Base-by-base conservation (phyloP, 2,888 invertebrate genomes). In the Leucania comma region DNA sequence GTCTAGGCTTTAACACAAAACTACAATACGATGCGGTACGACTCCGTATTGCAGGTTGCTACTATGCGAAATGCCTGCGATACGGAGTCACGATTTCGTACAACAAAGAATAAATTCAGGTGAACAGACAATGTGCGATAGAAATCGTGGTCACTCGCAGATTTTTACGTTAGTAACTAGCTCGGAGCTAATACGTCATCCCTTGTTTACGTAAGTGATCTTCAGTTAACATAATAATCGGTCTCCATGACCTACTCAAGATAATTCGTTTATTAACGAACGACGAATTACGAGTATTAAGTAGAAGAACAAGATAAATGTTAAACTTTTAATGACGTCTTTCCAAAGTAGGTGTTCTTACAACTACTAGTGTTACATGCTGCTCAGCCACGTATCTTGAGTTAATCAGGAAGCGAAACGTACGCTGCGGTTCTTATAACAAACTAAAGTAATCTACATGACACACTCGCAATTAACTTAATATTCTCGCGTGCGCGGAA, bases 261-360 rank as follows among this genome's bases (percentile, higher is more conserved):
- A 24, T 60, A 32, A 26, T 20, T 20, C 1, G 9, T 71, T 54
- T 26, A n/a, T 24, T 56, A 24, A 4, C n/a, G 14, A 10, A 26
- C 5, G 4, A n/a, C n/a, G n/a, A n/a, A n/a, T n/a, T n/a, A n/a
- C n/a, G n/a, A n/a, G n/a, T n/a, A n/a, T n/a, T n/a, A n/a, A n/a
- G n/a, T n/a, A n/a, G 20, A 35, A 17, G 14, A 63, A 20, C 17
- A 3, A 73, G 24, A 38, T 56, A 20, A 42, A 20, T 50, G 17
- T 50, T 38, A 26, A 75, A 68, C 50, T 50, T 38, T 56, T 56
- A 72, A 75, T 56, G 48, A 32, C 9, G 38, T n/a, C 8, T 50
- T 51, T 26, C n/a, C 32, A 2, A 42, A 10, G 12, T 6, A 24
- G 14, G n/a, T 72, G 6, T 12, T n/a, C 12, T 17, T 32, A 60